A percentile compares a stretch with the other conserved stretches of the same genome.
Conservation (phyloP, 2,888 invertebrate genomes). For the Drosophila neotestacea region DNA sequence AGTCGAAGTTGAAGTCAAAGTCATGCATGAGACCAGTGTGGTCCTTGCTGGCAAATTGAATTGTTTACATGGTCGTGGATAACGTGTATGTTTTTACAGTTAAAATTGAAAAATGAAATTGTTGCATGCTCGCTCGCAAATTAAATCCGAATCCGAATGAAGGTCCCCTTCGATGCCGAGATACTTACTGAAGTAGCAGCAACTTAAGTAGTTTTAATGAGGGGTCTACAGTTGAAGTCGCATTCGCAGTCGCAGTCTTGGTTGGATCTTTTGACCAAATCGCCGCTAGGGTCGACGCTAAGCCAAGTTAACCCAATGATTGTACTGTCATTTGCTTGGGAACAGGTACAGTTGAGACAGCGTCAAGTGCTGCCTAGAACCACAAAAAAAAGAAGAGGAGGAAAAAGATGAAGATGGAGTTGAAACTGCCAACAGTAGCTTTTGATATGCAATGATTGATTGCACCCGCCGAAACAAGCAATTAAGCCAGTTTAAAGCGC, state of each 20-base stretch:
- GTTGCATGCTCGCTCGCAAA: constrained; percentile 79
- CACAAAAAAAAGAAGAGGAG: not conserved
- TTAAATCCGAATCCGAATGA: constrained; percentile 54
- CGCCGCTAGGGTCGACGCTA: constrained; percentile 51
- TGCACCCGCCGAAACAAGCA: constrained; percentile 63
- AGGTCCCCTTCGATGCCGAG: constrained; percentile 26
- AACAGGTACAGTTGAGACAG: constrained; percentile 53
- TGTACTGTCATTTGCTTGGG: constrained; percentile 17
- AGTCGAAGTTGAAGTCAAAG: constrained; percentile 6
- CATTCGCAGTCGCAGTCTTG: constrained; percentile 29
- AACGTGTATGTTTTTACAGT: constrained; percentile 81
- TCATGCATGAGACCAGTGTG: constrained; percentile 53
- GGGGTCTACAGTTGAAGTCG: constrained; percentile 48
- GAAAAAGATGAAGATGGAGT: not conserved
- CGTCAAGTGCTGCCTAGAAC: constrained; percentile 39
- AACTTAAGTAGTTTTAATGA: constrained; percentile 73
- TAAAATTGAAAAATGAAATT: constrained; percentile 80
- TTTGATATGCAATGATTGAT: constrained; percentile 59
- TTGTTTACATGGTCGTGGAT: constrained; percentile 71
- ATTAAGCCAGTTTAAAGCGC: constrained; percentile 50
- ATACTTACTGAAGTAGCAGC: constrained; percentile 50
- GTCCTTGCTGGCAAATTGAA: constrained; percentile 69
- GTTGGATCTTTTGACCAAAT: constrained; percentile 27
- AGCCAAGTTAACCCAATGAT: constrained; percentile 27
- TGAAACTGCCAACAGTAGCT: constrained; percentile 46